Percentiles rank a stretch among this genome's conserved stretches.
These are phyloP conservation scores for Heliconius congener DNA, from an alignment of 1,140 invertebrate genomes.

Conservation along the genomic window DNA sequence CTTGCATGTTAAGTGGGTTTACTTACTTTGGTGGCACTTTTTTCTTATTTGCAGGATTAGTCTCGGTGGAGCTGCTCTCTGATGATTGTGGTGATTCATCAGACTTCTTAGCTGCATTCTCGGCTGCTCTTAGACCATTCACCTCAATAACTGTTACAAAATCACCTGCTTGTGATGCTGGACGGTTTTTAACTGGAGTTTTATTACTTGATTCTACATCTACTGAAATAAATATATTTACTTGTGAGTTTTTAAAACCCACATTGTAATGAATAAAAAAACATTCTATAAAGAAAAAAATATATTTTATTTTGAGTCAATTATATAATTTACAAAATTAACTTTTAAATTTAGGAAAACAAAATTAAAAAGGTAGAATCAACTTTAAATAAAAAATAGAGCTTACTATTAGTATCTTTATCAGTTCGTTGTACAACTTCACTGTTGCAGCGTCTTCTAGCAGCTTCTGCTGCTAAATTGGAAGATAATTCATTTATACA, in stretches of 20 bases:
- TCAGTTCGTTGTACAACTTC: constrained; percentile 74
- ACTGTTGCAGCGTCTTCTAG: constrained; percentile 72
- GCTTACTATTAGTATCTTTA: constrained; percentile 62
- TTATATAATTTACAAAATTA: background rate
- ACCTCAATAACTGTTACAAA: constrained; percentile 95
- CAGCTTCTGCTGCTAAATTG: constrained; percentile 74
- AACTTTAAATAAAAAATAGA: constrained; percentile 10
- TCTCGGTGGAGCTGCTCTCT: constrained; percentile 70
- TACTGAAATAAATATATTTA: constrained; percentile 45
- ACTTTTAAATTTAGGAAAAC: background rate
- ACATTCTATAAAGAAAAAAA: background rate
- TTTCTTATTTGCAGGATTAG: constrained; percentile 77
- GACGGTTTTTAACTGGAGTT: constrained; percentile 73
- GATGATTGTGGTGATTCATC: constrained; percentile 75
- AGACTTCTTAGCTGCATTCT: constrained; percentile 72
- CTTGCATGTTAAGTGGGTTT: background rate
- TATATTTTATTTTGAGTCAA: background rate
- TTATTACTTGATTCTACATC: constrained; percentile 68
- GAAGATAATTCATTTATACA: constrained; percentile 86
- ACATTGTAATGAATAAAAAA: background rate
- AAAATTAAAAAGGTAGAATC: no score
- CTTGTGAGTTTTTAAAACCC: constrained; percentile 7
- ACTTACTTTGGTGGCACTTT: constrained; percentile 84
- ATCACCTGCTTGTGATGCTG: constrained; percentile 84
- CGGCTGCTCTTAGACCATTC: constrained; percentile 84